Evolutionary conservation across 2,888 invertebrate genomes (phyloP).

Genomic region (Chelonus formosanus): DNA sequence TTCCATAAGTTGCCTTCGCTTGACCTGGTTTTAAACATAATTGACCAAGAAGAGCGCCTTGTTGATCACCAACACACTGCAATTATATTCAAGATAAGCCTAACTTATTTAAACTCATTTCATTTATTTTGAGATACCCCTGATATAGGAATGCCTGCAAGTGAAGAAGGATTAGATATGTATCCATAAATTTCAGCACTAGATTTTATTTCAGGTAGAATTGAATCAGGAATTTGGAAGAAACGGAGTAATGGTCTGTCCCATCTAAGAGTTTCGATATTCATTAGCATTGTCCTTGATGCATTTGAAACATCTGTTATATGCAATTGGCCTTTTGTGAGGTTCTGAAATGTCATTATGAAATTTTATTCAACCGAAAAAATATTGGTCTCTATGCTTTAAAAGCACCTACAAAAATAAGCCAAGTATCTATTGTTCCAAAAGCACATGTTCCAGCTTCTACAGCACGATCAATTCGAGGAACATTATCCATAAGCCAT

Average conservation of each 20-base stretch:
- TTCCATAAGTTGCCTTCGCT: slow-evolving; percentile 95
- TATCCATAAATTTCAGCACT: slow-evolving; percentile 93
- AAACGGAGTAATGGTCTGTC: slow-evolving; percentile 86
- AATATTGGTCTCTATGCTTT: background rate
- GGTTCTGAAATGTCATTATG: slow-evolving; percentile 37
- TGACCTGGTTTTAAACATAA: slow-evolving; percentile 87
- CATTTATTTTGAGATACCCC: slow-evolving; percentile 72
- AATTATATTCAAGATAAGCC: background rate
- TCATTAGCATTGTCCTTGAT: slow-evolving; percentile 95
- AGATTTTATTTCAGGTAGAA: slow-evolving; percentile 89
- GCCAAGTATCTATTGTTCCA: slow-evolving; percentile 95
- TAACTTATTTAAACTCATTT: background rate
- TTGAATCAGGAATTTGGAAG: slow-evolving; percentile 83
- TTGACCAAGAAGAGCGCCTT: slow-evolving; percentile 92
- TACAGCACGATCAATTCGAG: slow-evolving; percentile 75
- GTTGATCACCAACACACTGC: slow-evolving; percentile 94
- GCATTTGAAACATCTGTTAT: slow-evolving; percentile 97
- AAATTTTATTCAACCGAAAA: too few species aligned
- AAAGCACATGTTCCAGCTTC: slow-evolving; percentile 77
- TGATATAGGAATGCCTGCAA: slow-evolving; percentile 85
- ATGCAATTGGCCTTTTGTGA: slow-evolving; percentile 76
- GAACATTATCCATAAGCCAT: slow-evolving; percentile 91
- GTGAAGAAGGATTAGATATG: slow-evolving; percentile 73
- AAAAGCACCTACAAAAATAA: slow-evolving; percentile 85
- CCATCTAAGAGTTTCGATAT: slow-evolving; percentile 87